Evolutionary conservation across 2,888 invertebrate genomes (phyloP).

Genomic region (Panzeria rudis): DNA sequence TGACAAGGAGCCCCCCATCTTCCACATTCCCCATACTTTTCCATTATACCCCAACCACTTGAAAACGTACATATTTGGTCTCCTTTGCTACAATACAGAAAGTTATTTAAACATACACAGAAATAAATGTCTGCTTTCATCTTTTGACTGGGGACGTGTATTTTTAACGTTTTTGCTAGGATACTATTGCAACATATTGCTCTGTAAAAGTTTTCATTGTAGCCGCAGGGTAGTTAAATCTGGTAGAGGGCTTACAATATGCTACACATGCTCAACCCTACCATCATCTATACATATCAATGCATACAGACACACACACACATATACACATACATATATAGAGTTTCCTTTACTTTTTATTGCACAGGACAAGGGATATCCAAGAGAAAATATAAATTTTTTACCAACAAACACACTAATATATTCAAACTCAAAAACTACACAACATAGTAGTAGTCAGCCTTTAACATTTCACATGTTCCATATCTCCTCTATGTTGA

Average conservation of each 20-base stretch:
- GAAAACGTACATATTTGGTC: conserved; percentile 13
- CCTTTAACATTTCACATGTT: conserved; percentile 69
- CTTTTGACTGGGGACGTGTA: conserved; percentile 67
- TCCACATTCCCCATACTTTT: neutral
- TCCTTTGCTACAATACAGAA: conserved; percentile 48
- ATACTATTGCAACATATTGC: conserved; percentile 74
- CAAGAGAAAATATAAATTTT: conserved; percentile 56
- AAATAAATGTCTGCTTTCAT: conserved; percentile 68
- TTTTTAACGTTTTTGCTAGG: conserved; percentile 69
- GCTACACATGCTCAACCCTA: conserved; percentile 45
- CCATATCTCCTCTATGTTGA: conserved; percentile 69
- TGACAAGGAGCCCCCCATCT: neutral
- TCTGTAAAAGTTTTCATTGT: conserved; percentile 73
- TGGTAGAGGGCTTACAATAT: conserved; percentile 68
- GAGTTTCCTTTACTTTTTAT: conserved; percentile 66
- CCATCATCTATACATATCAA: neutral
- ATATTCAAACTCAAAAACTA: conserved; percentile 52
- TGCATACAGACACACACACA: conserved; percentile 15
- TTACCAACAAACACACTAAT: conserved; percentile 27
- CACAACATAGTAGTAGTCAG: conserved; percentile 37
- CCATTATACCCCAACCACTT: conserved; percentile 4
- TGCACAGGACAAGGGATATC: conserved; percentile 72
- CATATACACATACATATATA: neutral
- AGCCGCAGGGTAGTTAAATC: conserved; percentile 73
- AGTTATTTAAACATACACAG: conserved; percentile 66